A percentile compares a stretch with the other conserved stretches of the same genome.
Evolutionary conservation across 2,888 invertebrate species (phyloP).

Genomic region (Drosophila robusta): DNA sequence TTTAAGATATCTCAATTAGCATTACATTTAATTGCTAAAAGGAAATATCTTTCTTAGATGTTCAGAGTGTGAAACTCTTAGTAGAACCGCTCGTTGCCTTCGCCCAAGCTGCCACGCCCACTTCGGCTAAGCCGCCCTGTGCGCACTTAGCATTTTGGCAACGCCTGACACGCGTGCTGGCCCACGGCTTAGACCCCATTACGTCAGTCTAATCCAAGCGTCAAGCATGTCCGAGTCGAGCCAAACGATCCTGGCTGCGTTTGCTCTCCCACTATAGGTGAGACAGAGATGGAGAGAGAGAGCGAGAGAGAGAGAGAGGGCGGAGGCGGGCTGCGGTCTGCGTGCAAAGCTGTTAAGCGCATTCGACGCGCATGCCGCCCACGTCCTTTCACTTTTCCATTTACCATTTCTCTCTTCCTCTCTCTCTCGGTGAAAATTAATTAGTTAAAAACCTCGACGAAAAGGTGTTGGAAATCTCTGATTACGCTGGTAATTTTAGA

Average conservation of each 20-base stretch:
- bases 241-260: constrained; percentile 1
- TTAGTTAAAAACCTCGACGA: constrained; percentile 54
- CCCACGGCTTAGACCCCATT: constrained; percentile 50
- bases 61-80: neutral
- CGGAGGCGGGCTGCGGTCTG: neutral
- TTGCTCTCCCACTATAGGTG: neutral
- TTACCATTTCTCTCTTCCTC: constrained; percentile 7
- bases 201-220: constrained; percentile 62
- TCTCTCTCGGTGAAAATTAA: constrained; percentile 47
- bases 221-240: constrained; percentile 58
- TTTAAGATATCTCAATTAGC: neutral
- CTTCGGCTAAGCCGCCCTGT: neutral
- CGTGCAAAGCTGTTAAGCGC: constrained; percentile 71
- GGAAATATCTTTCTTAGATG: neutral
- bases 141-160: constrained; percentile 15
- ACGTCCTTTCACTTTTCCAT: constrained; percentile 23
- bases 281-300: too few relatives aligned
- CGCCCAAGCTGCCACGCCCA: constrained; percentile 37
- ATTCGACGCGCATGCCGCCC: constrained; percentile 71
- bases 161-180: constrained; percentile 55
- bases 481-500: constrained; percentile 72
- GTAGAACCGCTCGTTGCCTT: neutral
- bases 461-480: constrained; percentile 78
- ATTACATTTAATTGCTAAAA: constrained; percentile 6
- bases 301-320: neutral